Conservation (phyloP, 2,888 invertebrate genomes). For the Eristalis tenax region DNA sequence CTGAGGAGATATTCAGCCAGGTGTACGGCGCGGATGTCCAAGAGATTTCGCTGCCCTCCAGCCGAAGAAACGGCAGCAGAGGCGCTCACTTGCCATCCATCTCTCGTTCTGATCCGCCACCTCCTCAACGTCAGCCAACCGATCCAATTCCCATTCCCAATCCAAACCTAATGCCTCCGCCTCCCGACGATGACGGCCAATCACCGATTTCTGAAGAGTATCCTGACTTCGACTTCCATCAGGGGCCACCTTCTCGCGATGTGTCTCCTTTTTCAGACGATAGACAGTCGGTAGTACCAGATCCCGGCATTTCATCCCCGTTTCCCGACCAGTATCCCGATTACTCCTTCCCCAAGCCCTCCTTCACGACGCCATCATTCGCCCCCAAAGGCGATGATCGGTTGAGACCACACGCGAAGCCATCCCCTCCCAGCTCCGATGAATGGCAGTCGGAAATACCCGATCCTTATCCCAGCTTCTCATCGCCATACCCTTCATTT, state of each 20-base stretch:
- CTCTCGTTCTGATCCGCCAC: neutral
- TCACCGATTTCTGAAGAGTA: constrained; percentile 26
- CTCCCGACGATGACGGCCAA: constrained; percentile 37
- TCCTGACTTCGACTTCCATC: neutral
- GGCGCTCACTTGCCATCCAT: constrained; percentile 24
- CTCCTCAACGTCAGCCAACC: constrained; percentile 25
- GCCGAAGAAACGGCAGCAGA: constrained; percentile 74
- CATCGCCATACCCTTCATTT: constrained; percentile 12
- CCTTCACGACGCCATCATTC: neutral
- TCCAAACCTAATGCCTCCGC: constrained; percentile 47
- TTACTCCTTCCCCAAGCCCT: no score
- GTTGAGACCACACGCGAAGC: neutral
- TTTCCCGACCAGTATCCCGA: neutral
- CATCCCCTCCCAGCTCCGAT: neutral
- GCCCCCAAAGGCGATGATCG: neutral
- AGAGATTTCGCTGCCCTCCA: constrained; percentile 54
- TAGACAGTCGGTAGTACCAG: neutral
- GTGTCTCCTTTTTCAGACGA: neutral
- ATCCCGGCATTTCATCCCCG: neutral
- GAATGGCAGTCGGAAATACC: constrained; percentile 30
- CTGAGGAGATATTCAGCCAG: constrained; percentile 72
- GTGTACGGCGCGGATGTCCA: constrained; percentile 57
- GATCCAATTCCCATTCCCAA: constrained; percentile 42
- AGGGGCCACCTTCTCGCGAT: neutral
- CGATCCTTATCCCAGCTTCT: constrained; percentile 20